Percentiles rank a stretch among this genome's conserved stretches.
Evolutionary conservation across 2,888 invertebrate genomes (phyloP).

Genomic region (Drosophila borealis): DNA sequence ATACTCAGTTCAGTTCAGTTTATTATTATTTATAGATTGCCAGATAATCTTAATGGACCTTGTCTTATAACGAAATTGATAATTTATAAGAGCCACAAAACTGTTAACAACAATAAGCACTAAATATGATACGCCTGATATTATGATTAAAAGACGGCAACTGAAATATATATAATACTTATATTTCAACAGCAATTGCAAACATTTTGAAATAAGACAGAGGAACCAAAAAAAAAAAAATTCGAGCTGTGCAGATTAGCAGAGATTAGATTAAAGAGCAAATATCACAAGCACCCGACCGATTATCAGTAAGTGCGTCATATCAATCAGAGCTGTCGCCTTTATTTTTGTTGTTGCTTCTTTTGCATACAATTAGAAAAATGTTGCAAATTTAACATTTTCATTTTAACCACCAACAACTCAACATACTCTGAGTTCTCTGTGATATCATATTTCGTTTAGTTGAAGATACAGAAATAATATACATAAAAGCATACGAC

Average conservation of each 20-base stretch:
- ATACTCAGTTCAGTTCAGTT: slow-evolving; percentile 7
- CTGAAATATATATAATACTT: slow-evolving; percentile 12
- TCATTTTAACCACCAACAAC: neutral
- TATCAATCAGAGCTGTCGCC: slow-evolving; percentile 20
- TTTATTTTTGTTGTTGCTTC: neutral
- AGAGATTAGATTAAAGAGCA: slow-evolving; percentile 46
- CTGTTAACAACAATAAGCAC: slow-evolving; percentile 39
- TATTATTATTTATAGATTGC: slow-evolving; percentile 52
- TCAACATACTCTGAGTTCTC: too few species aligned
- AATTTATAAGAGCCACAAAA: slow-evolving; percentile 55
- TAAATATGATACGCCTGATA: slow-evolving; percentile 56
- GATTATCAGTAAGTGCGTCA: slow-evolving; percentile 33
- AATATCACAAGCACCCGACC: neutral
- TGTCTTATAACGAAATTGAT: slow-evolving; percentile 57
- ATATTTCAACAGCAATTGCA: slow-evolving; percentile 7
- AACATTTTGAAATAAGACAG: slow-evolving; percentile 8
- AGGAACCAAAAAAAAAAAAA: neutral
- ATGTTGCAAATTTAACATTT: neutral
- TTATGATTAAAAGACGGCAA: slow-evolving; percentile 43
- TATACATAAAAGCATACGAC: too few species aligned
- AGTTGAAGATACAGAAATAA: too few species aligned
- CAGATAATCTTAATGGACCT: slow-evolving; percentile 60
- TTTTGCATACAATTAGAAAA: slow-evolving; percentile 14
- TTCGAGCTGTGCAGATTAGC: slow-evolving; percentile 34
- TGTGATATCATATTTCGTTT: too few species aligned